A percentile compares a stretch with the other conserved stretches of the same genome.
Evolutionary conservation across 1,140 invertebrate genomes (phyloP).

Genomic region (Cydia strobilella): DNA sequence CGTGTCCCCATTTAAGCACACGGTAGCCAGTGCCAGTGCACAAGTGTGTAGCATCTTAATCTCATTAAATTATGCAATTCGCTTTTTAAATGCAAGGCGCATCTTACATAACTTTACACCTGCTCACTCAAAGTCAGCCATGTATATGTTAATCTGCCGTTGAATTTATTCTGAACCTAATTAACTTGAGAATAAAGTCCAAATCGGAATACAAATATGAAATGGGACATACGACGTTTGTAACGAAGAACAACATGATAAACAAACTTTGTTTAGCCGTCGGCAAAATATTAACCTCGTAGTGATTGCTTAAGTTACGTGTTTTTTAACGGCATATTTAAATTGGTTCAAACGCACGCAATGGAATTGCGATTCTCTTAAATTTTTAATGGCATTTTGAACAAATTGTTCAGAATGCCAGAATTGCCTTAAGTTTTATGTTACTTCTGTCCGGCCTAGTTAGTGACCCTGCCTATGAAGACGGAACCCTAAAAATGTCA

Average conservation of each 20-base stretch:
- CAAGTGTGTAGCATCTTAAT: not conserved
- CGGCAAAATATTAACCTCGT: not conserved
- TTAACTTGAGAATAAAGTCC: not conserved
- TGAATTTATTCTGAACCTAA: not conserved
- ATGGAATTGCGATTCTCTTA: not conserved
- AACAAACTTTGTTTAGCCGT: not conserved
- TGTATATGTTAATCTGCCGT: not conserved
- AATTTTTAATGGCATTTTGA: not conserved
- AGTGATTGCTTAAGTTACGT: not conserved
- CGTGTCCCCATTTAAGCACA: not conserved
- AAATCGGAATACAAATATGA: not conserved
- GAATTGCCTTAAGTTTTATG: no score
- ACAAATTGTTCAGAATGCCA: no score
- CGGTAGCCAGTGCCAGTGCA: not conserved
- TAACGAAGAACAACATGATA: not conserved
- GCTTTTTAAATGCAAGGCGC: not conserved
- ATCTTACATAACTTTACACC: conserved; percentile 1
- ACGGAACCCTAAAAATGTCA: no score
- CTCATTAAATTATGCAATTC: conserved; percentile 5
- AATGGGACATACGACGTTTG: not conserved
- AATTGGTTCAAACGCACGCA: not conserved
- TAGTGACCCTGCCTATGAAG: no score
- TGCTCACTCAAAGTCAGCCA: not conserved
- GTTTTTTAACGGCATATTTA: not conserved
- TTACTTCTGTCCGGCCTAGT: no score